Evolutionary conservation across 2,888 invertebrate species (phyloP), one percentile per base, ranked within the genome.

Genomic region (Trichacis sp.): DNA sequence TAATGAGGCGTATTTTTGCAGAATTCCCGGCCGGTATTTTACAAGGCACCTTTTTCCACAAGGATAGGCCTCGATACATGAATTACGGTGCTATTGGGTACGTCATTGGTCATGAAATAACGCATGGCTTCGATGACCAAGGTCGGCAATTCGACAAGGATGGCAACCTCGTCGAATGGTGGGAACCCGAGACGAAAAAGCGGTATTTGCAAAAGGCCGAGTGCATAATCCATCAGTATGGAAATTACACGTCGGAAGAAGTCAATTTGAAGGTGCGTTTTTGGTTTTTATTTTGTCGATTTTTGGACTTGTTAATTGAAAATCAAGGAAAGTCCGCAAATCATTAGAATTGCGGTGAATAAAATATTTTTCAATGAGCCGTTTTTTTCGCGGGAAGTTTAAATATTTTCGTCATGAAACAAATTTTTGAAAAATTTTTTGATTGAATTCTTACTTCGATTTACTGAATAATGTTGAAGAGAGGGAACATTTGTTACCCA

Each of bases 1-100:
- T n/a, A n/a, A n/a, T n/a, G n/a, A n/a, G n/a, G n/a, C n/a, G n/a
- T n/a, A n/a, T 61, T 6, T n/a, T 74, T 76, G 43, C 86, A 97
- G 96, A 95, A 85, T 95, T 96, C 85, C 96, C 96, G 0, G 96
- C 96, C 73, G 96, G 96, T 70, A 96, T 96, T 68, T 87, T 97
- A 1, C 96, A 96, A 87, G 95, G 95, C 1, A 91, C 92, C 1
- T 96, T 96, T 88, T 96, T 96, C 87, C 92, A 91, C 53, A 92
- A 93, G 48, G 91, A 93, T 45, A 90, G 96, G 24, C 96, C 96
- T 0, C 90, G 91, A 71, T 97, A 95, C 83, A 93, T 95, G 93
- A 95, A 95, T 83, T 95, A 93, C 75, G 95, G 94, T 20, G 93
- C 93, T 2, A 95, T 96, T 70, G 95, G 95, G 1, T 94, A 93